A percentile compares a stretch with the other conserved stretches of the same genome.
Evolutionary conservation across 2,113 vertebrate genomes (phyloP).

Genomic region (Monopterus albus): DNA sequence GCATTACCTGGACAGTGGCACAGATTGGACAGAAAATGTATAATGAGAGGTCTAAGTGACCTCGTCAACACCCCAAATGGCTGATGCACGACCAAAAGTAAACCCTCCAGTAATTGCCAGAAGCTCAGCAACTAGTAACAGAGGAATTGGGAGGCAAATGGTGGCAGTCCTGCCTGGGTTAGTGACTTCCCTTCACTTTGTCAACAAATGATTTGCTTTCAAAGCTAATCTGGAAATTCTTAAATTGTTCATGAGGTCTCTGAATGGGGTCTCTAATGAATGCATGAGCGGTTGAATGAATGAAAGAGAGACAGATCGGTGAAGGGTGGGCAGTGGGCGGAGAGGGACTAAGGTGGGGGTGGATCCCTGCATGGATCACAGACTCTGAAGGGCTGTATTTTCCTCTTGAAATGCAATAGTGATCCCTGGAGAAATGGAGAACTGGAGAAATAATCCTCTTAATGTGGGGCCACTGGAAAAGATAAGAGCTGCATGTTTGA

Average conservation of each 20-base stretch:
- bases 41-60: background rate
- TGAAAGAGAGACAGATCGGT: constrained; percentile 34
- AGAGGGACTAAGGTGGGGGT: background rate
- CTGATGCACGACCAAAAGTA: background rate
- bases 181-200: constrained; percentile 29
- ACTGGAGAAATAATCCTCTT: background rate
- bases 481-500: background rate
- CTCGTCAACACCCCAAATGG: constrained; percentile 7
- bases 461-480: background rate
- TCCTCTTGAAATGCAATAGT: background rate
- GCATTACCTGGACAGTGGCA: background rate
- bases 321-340: constrained; percentile 29
- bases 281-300: constrained; percentile 2
- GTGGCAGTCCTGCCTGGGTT: background rate
- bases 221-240: constrained; percentile 33
- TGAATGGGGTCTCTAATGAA: constrained; percentile 15
- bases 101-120: background rate
- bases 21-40: background rate
- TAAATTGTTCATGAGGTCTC: background rate
- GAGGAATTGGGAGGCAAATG: background rate
- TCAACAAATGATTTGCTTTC: constrained; percentile 46
- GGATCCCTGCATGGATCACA: constrained; percentile 25
- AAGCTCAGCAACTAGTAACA: background rate
- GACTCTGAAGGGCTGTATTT: background rate
- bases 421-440: no score